Conservation (phyloP, 2,888 invertebrate species). For the Aricia artaxerxes region DNA sequence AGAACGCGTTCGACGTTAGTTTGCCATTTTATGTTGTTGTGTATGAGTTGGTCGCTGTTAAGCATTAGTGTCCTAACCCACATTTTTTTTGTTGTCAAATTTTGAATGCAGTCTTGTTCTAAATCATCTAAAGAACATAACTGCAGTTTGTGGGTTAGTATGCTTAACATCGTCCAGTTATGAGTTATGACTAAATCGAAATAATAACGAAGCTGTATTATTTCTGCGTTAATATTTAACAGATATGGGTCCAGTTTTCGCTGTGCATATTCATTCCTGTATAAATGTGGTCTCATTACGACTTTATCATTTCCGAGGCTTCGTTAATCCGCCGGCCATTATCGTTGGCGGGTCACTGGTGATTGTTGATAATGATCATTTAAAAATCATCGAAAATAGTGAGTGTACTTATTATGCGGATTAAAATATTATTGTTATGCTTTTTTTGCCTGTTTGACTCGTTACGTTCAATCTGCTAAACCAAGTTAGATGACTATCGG, state of each 20-base stretch:
- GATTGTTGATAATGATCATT: not conserved
- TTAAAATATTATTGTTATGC: not conserved
- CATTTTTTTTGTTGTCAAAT: too few relatives aligned
- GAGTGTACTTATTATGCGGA: not conserved
- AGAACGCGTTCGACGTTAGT: too few relatives aligned
- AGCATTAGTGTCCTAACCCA: too few relatives aligned
- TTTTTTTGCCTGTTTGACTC: too few relatives aligned
- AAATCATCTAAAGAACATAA: too few relatives aligned
- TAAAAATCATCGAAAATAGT: not conserved
- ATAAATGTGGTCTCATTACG: constrained; percentile 1
- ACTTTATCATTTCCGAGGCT: constrained; percentile 3
- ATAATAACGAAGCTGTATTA: not conserved
- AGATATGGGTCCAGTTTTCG: not conserved
- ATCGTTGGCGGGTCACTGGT: not conserved
- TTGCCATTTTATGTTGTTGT: too few relatives aligned
- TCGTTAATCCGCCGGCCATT: not conserved
- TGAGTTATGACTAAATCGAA: not conserved
- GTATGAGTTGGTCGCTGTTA: too few relatives aligned
- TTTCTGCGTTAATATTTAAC: not conserved
- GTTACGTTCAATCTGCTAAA: too few relatives aligned
- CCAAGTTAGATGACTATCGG: too few relatives aligned
- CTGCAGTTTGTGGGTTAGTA: too few relatives aligned
- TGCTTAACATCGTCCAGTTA: too few relatives aligned
- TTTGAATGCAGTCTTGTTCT: too few relatives aligned
- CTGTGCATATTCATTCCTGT: not conserved